Evolutionary conservation across 2,797 vertebrate genomes (phyloP).

Genomic region (Aulostomus chinensis): DNA sequence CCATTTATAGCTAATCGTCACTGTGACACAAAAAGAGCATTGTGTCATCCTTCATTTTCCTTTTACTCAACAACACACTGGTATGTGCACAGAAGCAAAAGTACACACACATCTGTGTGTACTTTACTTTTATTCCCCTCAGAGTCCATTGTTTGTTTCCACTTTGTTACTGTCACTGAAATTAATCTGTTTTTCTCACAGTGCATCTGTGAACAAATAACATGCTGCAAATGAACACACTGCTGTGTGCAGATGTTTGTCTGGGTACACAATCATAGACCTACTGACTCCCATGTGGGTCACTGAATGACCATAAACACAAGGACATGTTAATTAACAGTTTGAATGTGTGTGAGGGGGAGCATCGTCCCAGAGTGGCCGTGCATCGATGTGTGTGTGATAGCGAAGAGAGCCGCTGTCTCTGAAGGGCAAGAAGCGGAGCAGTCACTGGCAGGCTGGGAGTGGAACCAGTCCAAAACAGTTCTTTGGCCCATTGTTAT

Average conservation of each 20-base stretch:
- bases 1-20: no score
- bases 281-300: conserved; percentile 39
- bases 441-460: conserved; percentile 39
- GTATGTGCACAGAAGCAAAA: no score
- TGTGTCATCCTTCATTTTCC: no score
- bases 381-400: conserved; percentile 52
- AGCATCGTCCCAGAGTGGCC: conserved; percentile 33
- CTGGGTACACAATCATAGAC: conserved; percentile 30
- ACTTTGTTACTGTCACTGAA: no score
- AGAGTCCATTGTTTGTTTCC: no score
- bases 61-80: no score
- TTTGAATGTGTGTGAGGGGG: conserved; percentile 51
- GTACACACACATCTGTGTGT: no score
- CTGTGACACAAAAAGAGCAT: no score
- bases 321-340: conserved; percentile 72
- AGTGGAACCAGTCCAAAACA: conserved; percentile 53
- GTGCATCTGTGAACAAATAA: no score
- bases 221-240: conserved; percentile 12
- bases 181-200: no score
- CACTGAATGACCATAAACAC: conserved; percentile 64
- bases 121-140: no score
- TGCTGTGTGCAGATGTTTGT: conserved; percentile 19
- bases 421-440: conserved; percentile 67
- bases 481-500: conserved; percentile 64
- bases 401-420: conserved; percentile 35